Percentiles rank a stretch among this genome's conserved stretches.
These are phyloP conservation scores for Hetaerina titia DNA, from an alignment of 2,888 invertebrate species.

Conservation along the genomic window DNA sequence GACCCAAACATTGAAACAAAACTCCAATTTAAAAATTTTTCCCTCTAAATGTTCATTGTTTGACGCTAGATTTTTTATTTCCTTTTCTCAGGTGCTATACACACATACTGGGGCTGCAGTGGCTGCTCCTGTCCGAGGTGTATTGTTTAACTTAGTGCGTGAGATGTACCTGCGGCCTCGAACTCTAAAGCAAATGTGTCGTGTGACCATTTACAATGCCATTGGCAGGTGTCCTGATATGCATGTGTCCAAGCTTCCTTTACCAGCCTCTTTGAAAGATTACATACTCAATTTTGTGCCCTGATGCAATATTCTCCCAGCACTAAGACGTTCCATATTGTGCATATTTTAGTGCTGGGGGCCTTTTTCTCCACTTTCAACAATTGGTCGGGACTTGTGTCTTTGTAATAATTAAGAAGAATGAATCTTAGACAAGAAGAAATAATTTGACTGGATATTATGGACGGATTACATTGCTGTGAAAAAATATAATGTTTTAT, in stretches of 20 bases:
- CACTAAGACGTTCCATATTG: conserved; percentile 18
- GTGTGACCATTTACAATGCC: conserved; percentile 85
- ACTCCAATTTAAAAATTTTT: no score
- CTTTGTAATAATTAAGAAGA: conserved; percentile 53
- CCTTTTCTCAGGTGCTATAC: conserved; percentile 34
- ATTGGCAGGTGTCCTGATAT: conserved; percentile 83
- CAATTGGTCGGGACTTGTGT: conserved; percentile 39
- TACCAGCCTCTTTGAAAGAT: conserved; percentile 84
- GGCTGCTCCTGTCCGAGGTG: conserved; percentile 79
- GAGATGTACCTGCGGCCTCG: conserved; percentile 84
- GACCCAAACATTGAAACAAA: no score
- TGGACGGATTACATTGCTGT: conserved; percentile 47
- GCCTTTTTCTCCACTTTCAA: not conserved
- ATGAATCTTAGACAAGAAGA: not conserved
- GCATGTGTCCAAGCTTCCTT: conserved; percentile 83
- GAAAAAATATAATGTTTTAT: not conserved
- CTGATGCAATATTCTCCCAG: conserved; percentile 71
- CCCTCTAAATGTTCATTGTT: no score
- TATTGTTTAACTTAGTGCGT: conserved; percentile 82
- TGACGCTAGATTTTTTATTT: not conserved
- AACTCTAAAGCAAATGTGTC: conserved; percentile 85
- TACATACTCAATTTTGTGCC: conserved; percentile 85
- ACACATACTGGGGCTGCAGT: conserved; percentile 54
- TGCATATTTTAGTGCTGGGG: conserved; percentile 54
- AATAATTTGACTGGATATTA: conserved; percentile 49